Evolutionary conservation across 2,797 vertebrate genomes (phyloP), one percentile per base, ranked within the genome.

Genomic region (Mallotus villosus): DNA sequence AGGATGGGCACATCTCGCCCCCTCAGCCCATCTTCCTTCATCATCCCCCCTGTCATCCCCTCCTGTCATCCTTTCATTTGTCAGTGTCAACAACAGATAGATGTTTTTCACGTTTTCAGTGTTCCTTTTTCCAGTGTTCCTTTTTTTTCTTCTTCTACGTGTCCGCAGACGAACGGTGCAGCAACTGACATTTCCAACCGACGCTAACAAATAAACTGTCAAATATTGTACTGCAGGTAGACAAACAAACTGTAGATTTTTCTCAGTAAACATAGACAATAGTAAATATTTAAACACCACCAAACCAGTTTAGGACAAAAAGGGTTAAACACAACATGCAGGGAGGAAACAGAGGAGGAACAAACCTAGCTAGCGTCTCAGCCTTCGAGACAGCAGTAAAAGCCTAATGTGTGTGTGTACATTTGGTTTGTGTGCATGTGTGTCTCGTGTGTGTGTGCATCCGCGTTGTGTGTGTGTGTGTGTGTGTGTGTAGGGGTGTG

Each of bases 401-500:
- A 51, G 49, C 49, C 17, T 46, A 62, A 29, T 78, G 46, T 59
- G 19, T 27, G 58, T 78, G 74, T 71, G 58, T 65, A 62, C 59
- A 12, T 21, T 55, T 8, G n/a, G 57, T 65, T 27, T 63, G 37
- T 27, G 22, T 37, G 29, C 6, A 37, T 75, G 67, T 67, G 55
- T 59, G 64, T 62, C 9, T 55, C 6, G 37, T n/a, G 59, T 68
- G 34, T 70, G 34, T 72, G 51, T 75, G 37, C 8, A 37, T 37
- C 34, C 27, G 27, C 27, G 27, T 29, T 78, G 73, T 74, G 16
- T 72, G 63, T 74, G 63, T 75, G 67, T 73, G 27, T 57, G 60
- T 78, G 73, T 74, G 12, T 72, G 66, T 74, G 63, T 75, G 69
- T 73, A 22, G 49, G 60, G 76, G 73, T 74, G 16, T 72, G 66